These are phyloP conservation scores for Anticlea derivata DNA, from an alignment of 2,888 invertebrate genomes.

Conservation along the genomic window DNA sequence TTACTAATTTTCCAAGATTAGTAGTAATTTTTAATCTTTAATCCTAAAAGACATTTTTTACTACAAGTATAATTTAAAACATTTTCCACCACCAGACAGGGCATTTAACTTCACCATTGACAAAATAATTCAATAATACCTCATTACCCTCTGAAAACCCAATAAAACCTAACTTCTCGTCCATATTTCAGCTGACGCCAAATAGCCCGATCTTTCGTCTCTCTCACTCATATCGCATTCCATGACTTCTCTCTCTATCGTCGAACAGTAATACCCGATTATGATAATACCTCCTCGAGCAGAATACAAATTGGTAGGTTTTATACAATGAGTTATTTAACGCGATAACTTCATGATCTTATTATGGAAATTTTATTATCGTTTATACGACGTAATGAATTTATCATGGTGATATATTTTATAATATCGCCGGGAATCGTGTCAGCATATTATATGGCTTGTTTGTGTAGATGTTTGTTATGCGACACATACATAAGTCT, in stretches of 20 bases:
- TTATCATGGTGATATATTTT: constrained; percentile 40
- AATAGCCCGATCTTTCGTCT: constrained; percentile 42
- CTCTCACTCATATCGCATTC: constrained; percentile 31
- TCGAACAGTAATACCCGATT: constrained; percentile 53
- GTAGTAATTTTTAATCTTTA: not conserved
- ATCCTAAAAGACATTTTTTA: not conserved
- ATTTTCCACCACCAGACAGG: constrained; percentile 1
- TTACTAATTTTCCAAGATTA: too few relatives aligned
- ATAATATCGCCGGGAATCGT: constrained; percentile 25
- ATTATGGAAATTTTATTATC: constrained; percentile 48
- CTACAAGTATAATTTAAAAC: constrained; percentile 3
- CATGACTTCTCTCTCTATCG: constrained; percentile 41
- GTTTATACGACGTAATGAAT: constrained; percentile 41
- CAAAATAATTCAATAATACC: constrained; percentile 38
- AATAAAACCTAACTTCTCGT: constrained; percentile 65
- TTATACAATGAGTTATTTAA: constrained; percentile 78
- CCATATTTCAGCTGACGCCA: constrained; percentile 51
- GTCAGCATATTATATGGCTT: constrained; percentile 22
- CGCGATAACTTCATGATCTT: constrained; percentile 56
- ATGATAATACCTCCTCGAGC: constrained; percentile 65
- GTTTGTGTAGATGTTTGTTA: constrained; percentile 12
- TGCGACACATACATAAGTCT: constrained; percentile 13
- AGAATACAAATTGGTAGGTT: constrained; percentile 79
- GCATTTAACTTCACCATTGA: constrained; percentile 22
- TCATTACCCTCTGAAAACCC: constrained; percentile 55